Percentiles rank a stretch among this genome's conserved stretches.
These are phyloP conservation scores for Pogonophryne albipinna DNA, from an alignment of 2,797 vertebrate species.

Conservation along the genomic window DNA sequence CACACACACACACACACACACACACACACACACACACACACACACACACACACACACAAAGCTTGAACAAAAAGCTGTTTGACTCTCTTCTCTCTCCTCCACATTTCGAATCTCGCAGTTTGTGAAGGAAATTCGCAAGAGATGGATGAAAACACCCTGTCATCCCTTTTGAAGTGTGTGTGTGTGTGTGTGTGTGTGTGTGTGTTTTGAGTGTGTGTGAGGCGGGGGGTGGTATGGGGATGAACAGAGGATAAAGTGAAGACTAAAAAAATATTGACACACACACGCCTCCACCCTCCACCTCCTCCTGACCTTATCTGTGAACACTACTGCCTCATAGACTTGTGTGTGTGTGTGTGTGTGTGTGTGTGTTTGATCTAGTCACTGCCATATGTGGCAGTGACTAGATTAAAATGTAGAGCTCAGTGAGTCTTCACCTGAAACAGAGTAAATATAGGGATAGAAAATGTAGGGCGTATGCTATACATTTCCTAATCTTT, in stretches of 20 bases:
- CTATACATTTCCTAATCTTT: too few species aligned
- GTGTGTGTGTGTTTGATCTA: neutral
- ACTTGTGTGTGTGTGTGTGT: conserved; percentile 22
- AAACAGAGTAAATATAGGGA: too few species aligned
- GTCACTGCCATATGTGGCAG: neutral
- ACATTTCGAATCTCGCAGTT: conserved; percentile 33
- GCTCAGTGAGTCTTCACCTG: too few species aligned
- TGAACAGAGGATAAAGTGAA: conserved; percentile 6
- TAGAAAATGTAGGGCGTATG: too few species aligned
- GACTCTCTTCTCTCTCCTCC: conserved; percentile 21
- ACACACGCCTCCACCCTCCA: neutral
- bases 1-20: neutral
- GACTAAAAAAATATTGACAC: neutral
- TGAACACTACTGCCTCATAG: conserved; percentile 10
- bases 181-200: conserved; percentile 3
- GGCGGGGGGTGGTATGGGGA: neutral
- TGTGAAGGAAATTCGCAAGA: conserved; percentile 33
- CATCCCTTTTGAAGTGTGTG: conserved; percentile 28
- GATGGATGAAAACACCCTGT: conserved; percentile 44
- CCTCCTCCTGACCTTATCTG: conserved; percentile 27
- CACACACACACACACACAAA: neutral
- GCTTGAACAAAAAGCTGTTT: too few species aligned
- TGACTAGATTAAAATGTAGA: too few species aligned
- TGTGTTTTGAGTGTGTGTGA: neutral
- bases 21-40: neutral